Conservation (phyloP, 2,888 invertebrate genomes). For the Stegana nigrithorax region DNA sequence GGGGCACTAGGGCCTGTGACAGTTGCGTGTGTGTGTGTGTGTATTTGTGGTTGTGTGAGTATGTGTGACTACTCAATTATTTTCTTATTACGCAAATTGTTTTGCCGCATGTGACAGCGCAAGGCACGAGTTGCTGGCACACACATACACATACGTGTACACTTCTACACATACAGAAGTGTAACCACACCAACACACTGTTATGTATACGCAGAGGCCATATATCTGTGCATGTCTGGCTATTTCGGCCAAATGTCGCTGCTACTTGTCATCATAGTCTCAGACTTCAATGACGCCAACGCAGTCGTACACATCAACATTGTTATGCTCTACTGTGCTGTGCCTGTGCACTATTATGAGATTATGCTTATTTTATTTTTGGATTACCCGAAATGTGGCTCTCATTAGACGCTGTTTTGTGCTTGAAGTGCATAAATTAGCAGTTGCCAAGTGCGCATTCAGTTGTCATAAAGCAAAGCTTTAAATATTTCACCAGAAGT, state of each 20-base stretch:
- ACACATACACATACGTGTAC: not conserved
- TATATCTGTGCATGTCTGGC: too few species aligned
- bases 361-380: constrained; percentile 5
- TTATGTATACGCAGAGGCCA: too few species aligned
- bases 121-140: constrained; percentile 29
- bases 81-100: constrained; percentile 56
- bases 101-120: constrained; percentile 16
- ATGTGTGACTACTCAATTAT: constrained; percentile 54
- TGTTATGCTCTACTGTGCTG: not conserved
- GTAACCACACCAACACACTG: too few species aligned
- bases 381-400: not conserved
- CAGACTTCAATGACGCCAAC: not conserved
- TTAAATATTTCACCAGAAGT: too few species aligned
- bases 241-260: too few species aligned
- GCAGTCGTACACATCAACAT: not conserved
- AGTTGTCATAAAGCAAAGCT: too few species aligned
- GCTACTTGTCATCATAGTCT: not conserved
- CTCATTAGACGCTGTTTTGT: constrained; percentile 10
- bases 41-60: too few species aligned
- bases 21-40: not conserved
- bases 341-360: not conserved
- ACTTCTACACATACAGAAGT: too few species aligned
- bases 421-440: constrained; percentile 1
- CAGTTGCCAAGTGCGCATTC: too few species aligned
- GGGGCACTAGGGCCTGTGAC: not conserved